These are phyloP conservation scores for Sycophaga agraensis DNA, from an alignment of 1,140 invertebrate genomes.

Conservation along the genomic window DNA sequence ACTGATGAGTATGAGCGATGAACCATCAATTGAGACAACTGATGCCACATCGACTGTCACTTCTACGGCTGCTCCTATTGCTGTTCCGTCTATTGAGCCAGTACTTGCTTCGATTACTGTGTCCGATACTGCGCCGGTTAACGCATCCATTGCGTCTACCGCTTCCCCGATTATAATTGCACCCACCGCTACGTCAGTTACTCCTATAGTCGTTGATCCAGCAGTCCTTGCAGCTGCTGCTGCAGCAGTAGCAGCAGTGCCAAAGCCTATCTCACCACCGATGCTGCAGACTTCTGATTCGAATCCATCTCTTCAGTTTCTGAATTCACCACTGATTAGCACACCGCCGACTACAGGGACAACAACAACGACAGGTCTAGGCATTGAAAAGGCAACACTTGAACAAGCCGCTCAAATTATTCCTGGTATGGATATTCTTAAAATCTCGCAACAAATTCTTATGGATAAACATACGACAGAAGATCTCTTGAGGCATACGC, in stretches of 20 bases:
- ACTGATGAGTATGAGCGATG: conserved; percentile 43
- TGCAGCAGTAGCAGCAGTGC: not conserved
- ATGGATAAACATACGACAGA: conserved; percentile 21
- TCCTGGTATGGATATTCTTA: conserved; percentile 15
- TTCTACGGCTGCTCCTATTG: not conserved
- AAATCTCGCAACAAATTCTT: conserved; percentile 23
- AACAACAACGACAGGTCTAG: not conserved
- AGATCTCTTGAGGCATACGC: conserved; percentile 13
- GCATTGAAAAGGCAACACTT: not conserved
- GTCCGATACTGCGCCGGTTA: not conserved
- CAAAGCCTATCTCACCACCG: not conserved
- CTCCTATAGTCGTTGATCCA: not conserved
- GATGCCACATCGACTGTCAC: not conserved
- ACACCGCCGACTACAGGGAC: not conserved
- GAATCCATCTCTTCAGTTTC: not conserved
- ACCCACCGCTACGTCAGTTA: not conserved
- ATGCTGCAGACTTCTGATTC: not conserved
- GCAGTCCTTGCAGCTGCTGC: not conserved
- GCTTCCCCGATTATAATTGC: no score
- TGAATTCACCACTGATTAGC: not conserved
- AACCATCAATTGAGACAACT: no score
- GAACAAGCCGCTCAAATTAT: not conserved
- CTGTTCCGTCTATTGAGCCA: not conserved
- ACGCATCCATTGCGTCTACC: no score
- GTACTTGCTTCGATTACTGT: not conserved